phyloP scores from a whole-genome alignment of 37 sponge, comb jelly and placozoan species.

The Cladorhizidae sp. region DNA sequence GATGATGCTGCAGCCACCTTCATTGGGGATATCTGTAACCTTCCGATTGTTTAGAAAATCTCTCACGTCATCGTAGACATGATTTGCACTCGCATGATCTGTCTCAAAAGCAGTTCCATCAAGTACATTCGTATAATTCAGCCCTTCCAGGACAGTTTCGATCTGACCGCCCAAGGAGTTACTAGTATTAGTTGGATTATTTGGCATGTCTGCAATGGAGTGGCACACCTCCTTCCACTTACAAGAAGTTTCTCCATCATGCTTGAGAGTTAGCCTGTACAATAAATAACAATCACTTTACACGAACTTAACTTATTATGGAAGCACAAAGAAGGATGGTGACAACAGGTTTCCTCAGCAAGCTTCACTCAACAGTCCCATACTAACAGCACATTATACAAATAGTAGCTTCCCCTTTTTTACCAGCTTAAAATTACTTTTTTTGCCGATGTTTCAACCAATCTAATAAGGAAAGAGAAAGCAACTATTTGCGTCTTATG shows the following conservation, averaged over 20 bases:
- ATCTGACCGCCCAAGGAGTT: not conserved
- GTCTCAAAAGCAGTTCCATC: not conserved
- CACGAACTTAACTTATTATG: too few species aligned
- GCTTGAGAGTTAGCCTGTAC: not conserved
- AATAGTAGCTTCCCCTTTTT: too few species aligned
- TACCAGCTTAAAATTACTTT: too few species aligned
- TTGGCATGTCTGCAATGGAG: not conserved
- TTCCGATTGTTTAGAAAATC: not conserved
- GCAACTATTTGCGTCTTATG: too few species aligned
- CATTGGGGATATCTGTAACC: not conserved
- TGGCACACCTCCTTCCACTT: not conserved
- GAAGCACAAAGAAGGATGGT: too few species aligned
- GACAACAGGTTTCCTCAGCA: too few species aligned
- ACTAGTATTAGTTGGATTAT: not conserved
- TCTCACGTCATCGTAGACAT: not conserved
- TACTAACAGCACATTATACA: too few species aligned
- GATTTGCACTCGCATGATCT: not conserved
- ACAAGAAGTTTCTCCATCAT: not conserved
- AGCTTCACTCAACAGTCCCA: too few species aligned
- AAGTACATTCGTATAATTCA: not conserved
- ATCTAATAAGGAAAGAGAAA: too few species aligned
- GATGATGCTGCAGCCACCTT: not conserved
- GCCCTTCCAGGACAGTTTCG: not conserved
- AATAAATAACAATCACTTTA: not conserved
- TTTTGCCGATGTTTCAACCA: too few species aligned